Base-by-base conservation (phyloP, 2,797 vertebrate species). In the Pseudomugil gertrudae region DNA sequence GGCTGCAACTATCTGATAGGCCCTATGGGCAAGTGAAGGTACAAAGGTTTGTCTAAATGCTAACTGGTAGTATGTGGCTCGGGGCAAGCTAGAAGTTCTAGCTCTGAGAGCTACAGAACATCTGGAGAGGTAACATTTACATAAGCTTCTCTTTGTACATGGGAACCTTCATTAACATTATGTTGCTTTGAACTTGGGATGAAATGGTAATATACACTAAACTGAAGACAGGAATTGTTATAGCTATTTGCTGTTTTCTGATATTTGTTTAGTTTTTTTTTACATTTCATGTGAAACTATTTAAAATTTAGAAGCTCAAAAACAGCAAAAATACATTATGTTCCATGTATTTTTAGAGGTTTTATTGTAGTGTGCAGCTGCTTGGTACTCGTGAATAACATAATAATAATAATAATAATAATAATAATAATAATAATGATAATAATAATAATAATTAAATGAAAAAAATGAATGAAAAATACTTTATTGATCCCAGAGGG, bases 121-220 rank as follows among this genome's bases (percentile, higher is more conserved):
- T 93, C 92, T 93, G 92, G 92, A 93, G 91, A 92, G 90, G 91
- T 92, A 93, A 92, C 88, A 92, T 93, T 92, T 92, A 93, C 92
- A 93, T 92, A 92, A 92, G 84, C 86, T 85, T 89, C 86, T 90
- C 88, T 93, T 92, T 92, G 89, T 92, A 84, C 86, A 80, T 73
- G 72, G 84, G 87, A 81, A 89, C 84, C 87, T 91, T 92, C 91
- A 91, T 93, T 92, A 93, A 88, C 85, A 89, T 89, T 80, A 83
- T 48, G 56, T 77, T 32, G 83, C 93, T 93, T 94, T 93, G 90
- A 94, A 93, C 90, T 90, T 72, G 13, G 54, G 79, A 81, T 73
- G 80, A 87, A 81, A 88, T 78, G 86, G 67, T 72, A 86, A 82
- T 64, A 59, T 48, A 77, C 74, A 84, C 57, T 43, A 81, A 84